Base-by-base conservation (phyloP, 2,888 invertebrate species). In the Brachypterus glaber region DNA sequence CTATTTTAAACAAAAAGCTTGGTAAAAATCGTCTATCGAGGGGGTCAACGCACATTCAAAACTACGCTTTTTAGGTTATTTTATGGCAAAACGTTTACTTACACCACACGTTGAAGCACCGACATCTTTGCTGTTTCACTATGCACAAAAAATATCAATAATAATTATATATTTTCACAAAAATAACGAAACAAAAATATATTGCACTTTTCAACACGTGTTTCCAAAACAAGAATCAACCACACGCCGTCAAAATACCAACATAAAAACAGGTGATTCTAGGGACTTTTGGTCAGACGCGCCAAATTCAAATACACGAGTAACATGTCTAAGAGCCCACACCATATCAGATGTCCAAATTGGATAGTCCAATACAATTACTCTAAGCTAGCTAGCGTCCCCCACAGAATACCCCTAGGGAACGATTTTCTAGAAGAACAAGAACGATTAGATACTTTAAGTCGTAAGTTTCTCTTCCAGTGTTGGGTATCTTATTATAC, bases 71-170 rank as follows among this genome's bases (percentile, higher is more conserved):
- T 27, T 27, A 11, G 27, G 7, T 11, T 11, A 11, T 5, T 4
- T 27, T 14, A 30, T n/a, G n/a, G n/a, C n/a, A 12, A 17, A 15
- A 7, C 9, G 12, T 35, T 32, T 51, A 59, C 64, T 60, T 63
- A 66, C 64, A 61, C 64, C 55, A 66, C 64, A 58, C 66, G 64
- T 46, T 64, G 61, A 41, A 63, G 53, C 44, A 63, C 59, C 30
- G 61, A 58, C 65, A 66, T 65, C 50, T 52, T 58, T 39, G n/a
- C 21, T 29, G 7, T 9, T 5, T 9, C 7, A 27, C 27, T 27
- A 11, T 34, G 17, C 17, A n/a, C 11, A 13, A 17, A 37, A 37
- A 30, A 36, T 11, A 17, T 18, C 33, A n/a, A n/a, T n/a, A n/a
- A n/a, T n/a, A n/a, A n/a, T n/a, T n/a, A n/a, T n/a, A 17, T n/a